Percentiles rank a stretch among this genome's conserved stretches.
phyloP scores from a whole-genome alignment of 2,113 vertebrate species.

The Manacus vitellinus region DNA sequence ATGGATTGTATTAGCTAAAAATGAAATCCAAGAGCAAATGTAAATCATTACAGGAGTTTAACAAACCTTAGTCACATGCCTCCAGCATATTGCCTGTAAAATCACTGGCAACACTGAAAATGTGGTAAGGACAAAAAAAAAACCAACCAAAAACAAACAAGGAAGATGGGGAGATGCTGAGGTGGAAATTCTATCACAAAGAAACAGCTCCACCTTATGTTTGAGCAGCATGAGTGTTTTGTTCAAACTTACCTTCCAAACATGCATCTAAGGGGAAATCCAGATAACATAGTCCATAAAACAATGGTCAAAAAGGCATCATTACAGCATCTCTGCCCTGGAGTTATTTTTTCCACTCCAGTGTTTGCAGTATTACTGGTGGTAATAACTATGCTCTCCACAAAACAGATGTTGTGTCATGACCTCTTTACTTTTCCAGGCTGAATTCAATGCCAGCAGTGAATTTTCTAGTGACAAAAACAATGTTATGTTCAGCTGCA shows the following conservation, averaged over 20 bases:
- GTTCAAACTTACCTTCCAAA: background rate
- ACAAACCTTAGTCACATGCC: background rate
- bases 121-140: background rate
- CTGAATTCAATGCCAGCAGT: constrained; percentile 42
- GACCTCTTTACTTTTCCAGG: constrained; percentile 43
- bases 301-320: background rate
- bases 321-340: background rate
- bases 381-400: constrained; percentile 18
- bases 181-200: background rate
- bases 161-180: background rate
- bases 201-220: constrained; percentile 39
- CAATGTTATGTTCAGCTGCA: background rate
- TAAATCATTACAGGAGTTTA: background rate
- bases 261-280: background rate
- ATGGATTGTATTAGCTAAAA: background rate
- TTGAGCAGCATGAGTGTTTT: background rate
- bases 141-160: too few relatives aligned
- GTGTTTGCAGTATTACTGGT: background rate
- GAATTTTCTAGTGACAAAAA: constrained; percentile 40
- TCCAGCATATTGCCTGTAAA: background rate
- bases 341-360: constrained; percentile 24
- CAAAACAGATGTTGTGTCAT: constrained; percentile 56
- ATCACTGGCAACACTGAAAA: background rate
- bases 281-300: background rate
- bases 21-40: background rate